Evolutionary conservation across 2,797 vertebrate genomes (phyloP), one percentile per base, ranked within the genome.

Genomic region (Poecilia gillii): DNA sequence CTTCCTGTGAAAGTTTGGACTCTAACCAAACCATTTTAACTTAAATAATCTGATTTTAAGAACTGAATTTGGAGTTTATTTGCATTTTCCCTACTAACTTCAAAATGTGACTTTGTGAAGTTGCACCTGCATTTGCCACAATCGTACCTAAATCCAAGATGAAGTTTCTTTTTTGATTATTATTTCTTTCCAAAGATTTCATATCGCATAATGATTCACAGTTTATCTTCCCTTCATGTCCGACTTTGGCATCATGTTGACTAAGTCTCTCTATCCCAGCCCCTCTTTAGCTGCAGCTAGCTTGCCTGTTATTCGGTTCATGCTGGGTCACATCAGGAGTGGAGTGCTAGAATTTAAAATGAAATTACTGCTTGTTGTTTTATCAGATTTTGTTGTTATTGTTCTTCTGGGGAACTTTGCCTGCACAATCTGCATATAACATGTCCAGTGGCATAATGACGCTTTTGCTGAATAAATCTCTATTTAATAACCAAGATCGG

Each of bases 331-430:
- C n/a, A 16, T 76, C 33, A 73, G 3, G 14, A 81, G 66, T 45
- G 5, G 4, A 80, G 59, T 78, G 68, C 82, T 80, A 83, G 78
- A 55, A 28, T 76, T 84, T 57, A 79, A 84, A 80, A 77, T 55
- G 8, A 59, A 73, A 82, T 80, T 78, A 57, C 76, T 84, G 75
- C 75, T 84, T 84, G 76, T 79, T 79, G 57, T 79, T 90, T 80
- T 80, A 79, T 85, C 78, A 80, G 79, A 47, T 71, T 73, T 85
- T 84, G 70, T 83, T 74, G 25, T 4, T 57, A 9, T n/a, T 83
- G 49, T 57, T 47, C 53, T 59, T 55, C 46, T 23, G 33, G 55
- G 55, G 49, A n/a, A 6, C 75, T 81, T 79, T 81, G 80, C 70
- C 70, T 77, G 18, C 2, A 46, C 64, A 77, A 57, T 80, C 74